Percentiles rank a stretch among this genome's conserved stretches.
Conservation (phyloP, 2,797 vertebrate species). For the Acestrorhynchus altus region DNA sequence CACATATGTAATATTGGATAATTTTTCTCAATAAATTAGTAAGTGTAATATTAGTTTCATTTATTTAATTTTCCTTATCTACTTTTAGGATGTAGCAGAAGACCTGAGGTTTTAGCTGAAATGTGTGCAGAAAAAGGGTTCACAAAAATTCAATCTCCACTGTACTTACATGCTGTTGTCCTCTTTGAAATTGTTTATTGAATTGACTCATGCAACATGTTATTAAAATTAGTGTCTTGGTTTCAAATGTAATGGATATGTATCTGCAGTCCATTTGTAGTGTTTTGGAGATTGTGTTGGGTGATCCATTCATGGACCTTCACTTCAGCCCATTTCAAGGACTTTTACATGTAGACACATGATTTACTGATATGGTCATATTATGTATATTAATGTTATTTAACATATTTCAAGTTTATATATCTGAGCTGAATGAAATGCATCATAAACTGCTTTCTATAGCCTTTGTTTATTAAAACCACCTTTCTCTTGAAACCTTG, state of each 20-base stretch:
- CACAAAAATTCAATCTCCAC: too few species aligned
- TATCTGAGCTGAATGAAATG: not conserved
- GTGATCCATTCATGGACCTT: not conserved
- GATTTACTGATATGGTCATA: not conserved
- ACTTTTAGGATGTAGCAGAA: too few species aligned
- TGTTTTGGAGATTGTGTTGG: slow-evolving; percentile 19
- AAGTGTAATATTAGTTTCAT: too few species aligned
- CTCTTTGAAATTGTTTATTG: slow-evolving; percentile 42
- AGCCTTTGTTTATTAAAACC: slow-evolving; percentile 5
- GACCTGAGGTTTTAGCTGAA: too few species aligned
- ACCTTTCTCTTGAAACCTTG: not conserved
- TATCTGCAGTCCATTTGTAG: not conserved
- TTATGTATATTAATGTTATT: slow-evolving; percentile 7
- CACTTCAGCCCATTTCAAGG: not conserved
- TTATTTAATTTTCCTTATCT: too few species aligned
- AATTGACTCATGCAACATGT: slow-evolving; percentile 19
- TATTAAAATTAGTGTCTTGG: slow-evolving; percentile 37
- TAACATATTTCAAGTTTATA: not conserved
- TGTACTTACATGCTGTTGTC: slow-evolving; percentile 31
- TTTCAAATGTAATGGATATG: slow-evolving; percentile 24
- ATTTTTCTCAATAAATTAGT: too few species aligned
- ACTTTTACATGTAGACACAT: not conserved
- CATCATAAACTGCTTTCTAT: not conserved
- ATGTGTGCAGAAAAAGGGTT: too few species aligned
- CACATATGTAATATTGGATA: too few species aligned